These are phyloP conservation scores for Pseudopleuronectes americanus DNA, from an alignment of 2,797 vertebrate genomes.

Conservation along the genomic window DNA sequence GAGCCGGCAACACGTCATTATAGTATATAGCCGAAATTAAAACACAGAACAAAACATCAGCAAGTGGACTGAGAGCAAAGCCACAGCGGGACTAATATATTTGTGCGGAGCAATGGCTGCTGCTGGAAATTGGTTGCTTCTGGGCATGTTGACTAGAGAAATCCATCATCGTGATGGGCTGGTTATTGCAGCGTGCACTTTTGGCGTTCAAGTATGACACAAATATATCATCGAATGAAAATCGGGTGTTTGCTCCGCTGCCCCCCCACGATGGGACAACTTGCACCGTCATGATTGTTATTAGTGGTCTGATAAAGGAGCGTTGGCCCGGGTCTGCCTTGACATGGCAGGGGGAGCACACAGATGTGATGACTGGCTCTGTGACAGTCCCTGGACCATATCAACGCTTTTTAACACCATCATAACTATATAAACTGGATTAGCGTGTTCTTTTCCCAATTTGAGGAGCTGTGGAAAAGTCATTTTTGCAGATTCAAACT, in stretches of 20 bases:
- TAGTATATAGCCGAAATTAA: conserved; percentile 40
- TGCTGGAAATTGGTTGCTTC: conserved; percentile 42
- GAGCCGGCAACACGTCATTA: conserved; percentile 27
- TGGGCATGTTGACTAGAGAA: conserved; percentile 37
- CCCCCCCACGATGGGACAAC: conserved; percentile 1
- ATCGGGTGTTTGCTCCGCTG: conserved; percentile 3
- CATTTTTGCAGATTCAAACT: neutral
- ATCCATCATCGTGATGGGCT: conserved; percentile 57
- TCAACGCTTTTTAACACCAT: too few species aligned
- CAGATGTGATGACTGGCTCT: too few species aligned
- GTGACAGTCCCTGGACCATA: neutral
- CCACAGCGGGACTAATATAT: conserved; percentile 35
- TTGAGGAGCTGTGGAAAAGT: neutral
- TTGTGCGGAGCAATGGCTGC: conserved; percentile 24
- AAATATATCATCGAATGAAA: conserved; percentile 42
- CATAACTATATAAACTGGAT: too few species aligned
- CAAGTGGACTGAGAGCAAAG: conserved; percentile 27
- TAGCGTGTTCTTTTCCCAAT: too few species aligned
- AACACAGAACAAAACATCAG: conserved; percentile 20
- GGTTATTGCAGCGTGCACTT: conserved; percentile 41
- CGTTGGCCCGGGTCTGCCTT: conserved; percentile 1
- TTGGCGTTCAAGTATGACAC: conserved; percentile 44
- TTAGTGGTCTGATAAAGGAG: neutral
- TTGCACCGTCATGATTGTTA: neutral
- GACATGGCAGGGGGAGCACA: too few species aligned